A percentile compares a stretch with the other conserved stretches of the same genome.
phyloP scores from a whole-genome alignment of 2,888 invertebrate genomes.

The Acheta domesticus region DNA sequence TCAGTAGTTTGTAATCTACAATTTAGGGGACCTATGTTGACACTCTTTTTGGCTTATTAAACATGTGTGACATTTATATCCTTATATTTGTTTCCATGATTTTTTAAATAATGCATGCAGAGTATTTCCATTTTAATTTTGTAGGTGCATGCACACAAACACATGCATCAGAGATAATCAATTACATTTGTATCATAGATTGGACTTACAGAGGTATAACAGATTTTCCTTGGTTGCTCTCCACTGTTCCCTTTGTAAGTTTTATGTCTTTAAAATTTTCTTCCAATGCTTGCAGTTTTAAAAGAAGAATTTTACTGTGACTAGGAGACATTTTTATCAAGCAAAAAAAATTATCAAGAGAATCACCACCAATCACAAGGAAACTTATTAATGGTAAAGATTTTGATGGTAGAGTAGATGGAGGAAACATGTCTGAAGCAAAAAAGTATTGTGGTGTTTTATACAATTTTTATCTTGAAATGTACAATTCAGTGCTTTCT shows the following conservation, averaged over 20 bases:
- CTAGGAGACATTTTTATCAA: conserved; percentile 22
- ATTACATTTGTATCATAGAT: too few relatives aligned
- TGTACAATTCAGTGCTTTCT: background rate
- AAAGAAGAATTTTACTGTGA: background rate
- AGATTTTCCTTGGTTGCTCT: background rate
- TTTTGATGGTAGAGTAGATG: background rate
- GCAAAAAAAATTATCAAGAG: conserved; percentile 19
- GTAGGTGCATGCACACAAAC: too few relatives aligned
- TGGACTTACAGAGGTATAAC: conserved; percentile 20
- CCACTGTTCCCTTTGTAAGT: background rate
- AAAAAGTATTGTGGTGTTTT: background rate
- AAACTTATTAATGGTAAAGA: background rate
- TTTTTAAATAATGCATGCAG: too few relatives aligned
- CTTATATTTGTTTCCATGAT: too few relatives aligned
- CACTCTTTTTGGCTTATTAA: too few relatives aligned
- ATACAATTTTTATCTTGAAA: background rate
- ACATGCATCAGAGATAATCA: too few relatives aligned
- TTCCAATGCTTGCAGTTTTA: conserved; percentile 22
- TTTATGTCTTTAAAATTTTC: background rate
- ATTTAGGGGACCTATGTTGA: too few relatives aligned
- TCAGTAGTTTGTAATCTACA: too few relatives aligned
- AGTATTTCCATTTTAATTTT: too few relatives aligned
- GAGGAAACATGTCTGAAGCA: background rate
- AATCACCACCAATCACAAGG: background rate
- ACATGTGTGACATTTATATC: too few relatives aligned